Percentiles rank a stretch among this genome's conserved stretches.
phyloP scores from a whole-genome alignment of 2,888 invertebrate genomes.

The Eugnorisma glareosa region DNA sequence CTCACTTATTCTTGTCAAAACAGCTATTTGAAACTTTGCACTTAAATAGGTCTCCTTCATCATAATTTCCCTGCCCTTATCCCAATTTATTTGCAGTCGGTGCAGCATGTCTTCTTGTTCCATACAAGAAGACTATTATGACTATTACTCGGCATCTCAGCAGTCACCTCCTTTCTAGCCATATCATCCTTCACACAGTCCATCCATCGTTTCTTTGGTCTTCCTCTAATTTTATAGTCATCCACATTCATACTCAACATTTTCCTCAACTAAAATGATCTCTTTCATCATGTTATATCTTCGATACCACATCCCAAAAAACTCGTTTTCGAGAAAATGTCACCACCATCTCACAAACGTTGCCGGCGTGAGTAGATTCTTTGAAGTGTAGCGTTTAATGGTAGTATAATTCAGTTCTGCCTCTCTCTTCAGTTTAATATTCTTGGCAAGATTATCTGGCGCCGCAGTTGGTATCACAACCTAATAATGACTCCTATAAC shows the following conservation, averaged over 20 bases:
- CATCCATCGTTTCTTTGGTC: no score
- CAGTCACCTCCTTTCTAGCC: no score
- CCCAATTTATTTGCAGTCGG: no score
- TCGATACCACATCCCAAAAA: neutral
- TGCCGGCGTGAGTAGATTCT: conserved; percentile 5
- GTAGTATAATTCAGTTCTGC: conserved; percentile 28
- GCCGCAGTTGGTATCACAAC: conserved; percentile 28
- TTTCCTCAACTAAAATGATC: neutral
- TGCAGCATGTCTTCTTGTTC: neutral
- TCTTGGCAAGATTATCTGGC: conserved; percentile 49
- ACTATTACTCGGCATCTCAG: no score
- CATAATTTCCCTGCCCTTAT: no score
- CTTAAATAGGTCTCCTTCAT: neutral
- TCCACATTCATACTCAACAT: no score
- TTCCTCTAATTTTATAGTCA: no score
- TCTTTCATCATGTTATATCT: neutral
- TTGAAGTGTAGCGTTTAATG: conserved; percentile 25
- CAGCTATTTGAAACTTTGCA: neutral
- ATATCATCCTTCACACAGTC: no score
- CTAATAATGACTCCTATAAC: conserved; percentile 38
- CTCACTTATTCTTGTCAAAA: neutral
- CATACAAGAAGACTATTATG: no score
- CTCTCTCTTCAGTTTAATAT: conserved; percentile 37
- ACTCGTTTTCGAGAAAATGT: neutral
- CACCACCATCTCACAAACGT: conserved; percentile 1